Evolutionary conservation across 2,888 invertebrate genomes (phyloP).

Genomic region (Monoplex corrugatus): DNA sequence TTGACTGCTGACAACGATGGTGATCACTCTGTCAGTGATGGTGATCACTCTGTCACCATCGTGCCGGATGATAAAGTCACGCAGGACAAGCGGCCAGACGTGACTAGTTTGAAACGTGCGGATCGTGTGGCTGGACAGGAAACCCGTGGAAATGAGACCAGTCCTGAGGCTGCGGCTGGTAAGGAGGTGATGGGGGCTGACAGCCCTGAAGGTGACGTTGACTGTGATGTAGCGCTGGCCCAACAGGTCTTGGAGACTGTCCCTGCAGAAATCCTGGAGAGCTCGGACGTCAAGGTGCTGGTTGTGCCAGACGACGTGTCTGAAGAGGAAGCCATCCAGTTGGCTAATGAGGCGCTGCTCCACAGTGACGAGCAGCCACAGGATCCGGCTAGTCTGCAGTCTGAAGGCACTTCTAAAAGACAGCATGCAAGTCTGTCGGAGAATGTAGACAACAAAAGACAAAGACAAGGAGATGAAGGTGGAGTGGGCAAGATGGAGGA

Average conservation of each 20-base stretch:
- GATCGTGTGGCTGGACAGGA: neutral
- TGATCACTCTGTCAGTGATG: neutral
- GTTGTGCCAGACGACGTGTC: slow-evolving; percentile 68
- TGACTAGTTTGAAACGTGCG: neutral
- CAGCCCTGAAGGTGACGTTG: neutral
- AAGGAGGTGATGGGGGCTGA: neutral
- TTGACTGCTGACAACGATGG: slow-evolving; percentile 33
- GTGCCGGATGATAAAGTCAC: no score
- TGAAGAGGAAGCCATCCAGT: slow-evolving; percentile 68
- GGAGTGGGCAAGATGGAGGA: no score
- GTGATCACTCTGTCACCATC: neutral
- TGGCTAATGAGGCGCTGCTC: slow-evolving; percentile 65
- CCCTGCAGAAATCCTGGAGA: slow-evolving; percentile 58
- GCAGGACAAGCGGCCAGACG: no score
- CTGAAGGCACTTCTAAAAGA: neutral
- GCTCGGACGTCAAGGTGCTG: slow-evolving; percentile 61
- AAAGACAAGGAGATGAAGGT: no score
- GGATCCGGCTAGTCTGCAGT: neutral
- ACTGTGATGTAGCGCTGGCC: slow-evolving; percentile 27
- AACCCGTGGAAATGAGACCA: neutral
- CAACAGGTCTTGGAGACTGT: slow-evolving; percentile 55
- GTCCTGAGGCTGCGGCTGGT: neutral
- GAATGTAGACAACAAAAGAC: no score
- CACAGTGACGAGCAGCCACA: slow-evolving; percentile 6
- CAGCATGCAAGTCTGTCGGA: no score